Conservation (phyloP, 2,888 invertebrate species). For the Itoplectis maculator region DNA sequence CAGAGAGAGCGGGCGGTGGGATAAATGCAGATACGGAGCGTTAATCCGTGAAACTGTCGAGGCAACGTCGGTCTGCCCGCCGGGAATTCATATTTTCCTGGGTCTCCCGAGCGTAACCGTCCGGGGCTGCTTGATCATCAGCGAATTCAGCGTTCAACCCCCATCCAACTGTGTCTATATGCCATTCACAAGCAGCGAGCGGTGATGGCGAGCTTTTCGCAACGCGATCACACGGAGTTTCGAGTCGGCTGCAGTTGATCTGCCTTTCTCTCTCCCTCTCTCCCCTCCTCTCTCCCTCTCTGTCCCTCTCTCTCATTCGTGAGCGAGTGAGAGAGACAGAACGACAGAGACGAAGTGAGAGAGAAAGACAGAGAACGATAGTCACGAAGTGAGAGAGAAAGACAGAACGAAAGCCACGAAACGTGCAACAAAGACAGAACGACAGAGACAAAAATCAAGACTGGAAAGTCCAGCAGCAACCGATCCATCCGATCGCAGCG, state of each 20-base stretch:
- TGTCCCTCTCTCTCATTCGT: too few relatives aligned
- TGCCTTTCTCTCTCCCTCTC: too few relatives aligned
- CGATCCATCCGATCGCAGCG: background rate
- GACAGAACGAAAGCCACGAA: too few relatives aligned
- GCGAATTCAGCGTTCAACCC: background rate
- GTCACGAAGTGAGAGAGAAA: too few relatives aligned
- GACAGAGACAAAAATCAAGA: background rate
- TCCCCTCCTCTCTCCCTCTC: too few relatives aligned
- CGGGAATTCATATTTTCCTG: slow-evolving; percentile 4
- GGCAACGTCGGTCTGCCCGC: background rate
- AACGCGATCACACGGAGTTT: background rate
- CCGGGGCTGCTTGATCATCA: slow-evolving; percentile 3
- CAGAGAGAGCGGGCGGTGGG: too few relatives aligned
- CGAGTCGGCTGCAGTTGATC: slow-evolving; percentile 2
- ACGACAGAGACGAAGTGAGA: background rate
- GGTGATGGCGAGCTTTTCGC: background rate
- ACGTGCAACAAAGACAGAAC: background rate
- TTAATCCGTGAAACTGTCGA: background rate
- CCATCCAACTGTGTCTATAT: background rate
- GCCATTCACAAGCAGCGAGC: slow-evolving; percentile 5
- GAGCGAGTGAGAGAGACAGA: background rate
- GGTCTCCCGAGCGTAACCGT: background rate
- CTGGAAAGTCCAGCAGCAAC: too few relatives aligned
- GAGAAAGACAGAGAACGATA: too few relatives aligned
- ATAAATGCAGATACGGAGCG: background rate